phyloP scores from a whole-genome alignment of 2,113 vertebrate genomes.

The Notechis scutatus region DNA sequence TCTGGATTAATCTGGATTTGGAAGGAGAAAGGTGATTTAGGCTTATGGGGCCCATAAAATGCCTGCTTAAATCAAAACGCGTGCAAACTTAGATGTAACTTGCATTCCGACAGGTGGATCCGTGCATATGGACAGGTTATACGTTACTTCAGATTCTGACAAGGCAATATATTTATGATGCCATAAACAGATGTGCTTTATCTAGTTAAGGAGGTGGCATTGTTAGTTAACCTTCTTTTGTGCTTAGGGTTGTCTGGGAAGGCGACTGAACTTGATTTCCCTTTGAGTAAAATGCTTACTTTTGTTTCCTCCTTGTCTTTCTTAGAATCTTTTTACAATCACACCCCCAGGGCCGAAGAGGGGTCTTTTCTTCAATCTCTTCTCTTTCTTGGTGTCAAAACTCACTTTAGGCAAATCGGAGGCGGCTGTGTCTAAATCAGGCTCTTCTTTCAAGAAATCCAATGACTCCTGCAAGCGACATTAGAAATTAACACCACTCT shows the following conservation, averaged over 20 bases:
- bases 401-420: slow-evolving; percentile 25
- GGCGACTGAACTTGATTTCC: not conserved
- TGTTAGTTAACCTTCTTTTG: not conserved
- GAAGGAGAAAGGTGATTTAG: not conserved
- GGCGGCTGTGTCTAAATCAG: not conserved
- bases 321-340: slow-evolving; percentile 61
- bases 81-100: not conserved
- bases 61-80: not conserved
- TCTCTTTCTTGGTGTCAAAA: slow-evolving; percentile 54
- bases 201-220: not conserved
- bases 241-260: not conserved
- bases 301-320: not conserved
- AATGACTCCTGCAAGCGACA: not conserved
- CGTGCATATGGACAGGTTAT: rapidly evolving
- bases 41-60: not conserved
- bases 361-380: slow-evolving; percentile 58
- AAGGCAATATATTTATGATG: not conserved
- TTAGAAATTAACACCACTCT: not conserved
- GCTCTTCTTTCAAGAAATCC: not conserved
- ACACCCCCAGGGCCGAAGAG: slow-evolving; percentile 46
- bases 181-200: not conserved
- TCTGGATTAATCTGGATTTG: not conserved
- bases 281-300: rapidly evolving
- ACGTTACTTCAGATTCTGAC: not conserved
- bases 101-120: not conserved